Evolutionary conservation across 1,140 invertebrate species (phyloP).

Genomic region (Tribolium madens): DNA sequence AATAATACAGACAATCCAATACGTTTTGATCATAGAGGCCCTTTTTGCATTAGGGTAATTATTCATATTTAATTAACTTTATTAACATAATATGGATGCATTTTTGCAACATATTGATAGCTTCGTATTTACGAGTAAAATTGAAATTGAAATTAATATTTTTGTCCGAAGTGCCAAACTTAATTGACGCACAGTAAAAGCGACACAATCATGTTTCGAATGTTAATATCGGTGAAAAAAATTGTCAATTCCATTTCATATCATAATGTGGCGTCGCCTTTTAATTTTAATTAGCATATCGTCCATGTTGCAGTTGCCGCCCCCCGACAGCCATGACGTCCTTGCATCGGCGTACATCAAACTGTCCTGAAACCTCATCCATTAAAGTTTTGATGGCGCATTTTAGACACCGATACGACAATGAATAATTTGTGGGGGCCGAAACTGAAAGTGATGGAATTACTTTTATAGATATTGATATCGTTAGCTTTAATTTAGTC

Average conservation of each 20-base stretch:
- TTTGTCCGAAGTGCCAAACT: too few species aligned
- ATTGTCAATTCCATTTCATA: neutral
- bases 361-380: slow-evolving; percentile 32
- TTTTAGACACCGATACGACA: slow-evolving; percentile 26
- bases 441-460: slow-evolving; percentile 55
- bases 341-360: slow-evolving; percentile 1
- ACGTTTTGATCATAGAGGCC: too few species aligned
- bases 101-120: too few species aligned
- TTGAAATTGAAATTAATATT: too few species aligned
- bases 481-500: slow-evolving; percentile 56
- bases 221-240: neutral
- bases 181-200: neutral
- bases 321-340: slow-evolving; percentile 13
- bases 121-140: too few species aligned
- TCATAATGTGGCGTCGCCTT: slow-evolving; percentile 5
- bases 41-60: too few species aligned
- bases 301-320: slow-evolving; percentile 11
- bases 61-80: too few species aligned
- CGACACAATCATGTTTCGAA: neutral
- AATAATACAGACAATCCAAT: too few species aligned
- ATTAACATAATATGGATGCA: too few species aligned
- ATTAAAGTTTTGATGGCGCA: slow-evolving; percentile 33
- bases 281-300: slow-evolving; percentile 1
- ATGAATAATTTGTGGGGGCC: slow-evolving; percentile 50
- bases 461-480: slow-evolving; percentile 59